These are phyloP conservation scores for Esperia sulphurella DNA, from an alignment of 2,888 invertebrate species.

Conservation along the genomic window DNA sequence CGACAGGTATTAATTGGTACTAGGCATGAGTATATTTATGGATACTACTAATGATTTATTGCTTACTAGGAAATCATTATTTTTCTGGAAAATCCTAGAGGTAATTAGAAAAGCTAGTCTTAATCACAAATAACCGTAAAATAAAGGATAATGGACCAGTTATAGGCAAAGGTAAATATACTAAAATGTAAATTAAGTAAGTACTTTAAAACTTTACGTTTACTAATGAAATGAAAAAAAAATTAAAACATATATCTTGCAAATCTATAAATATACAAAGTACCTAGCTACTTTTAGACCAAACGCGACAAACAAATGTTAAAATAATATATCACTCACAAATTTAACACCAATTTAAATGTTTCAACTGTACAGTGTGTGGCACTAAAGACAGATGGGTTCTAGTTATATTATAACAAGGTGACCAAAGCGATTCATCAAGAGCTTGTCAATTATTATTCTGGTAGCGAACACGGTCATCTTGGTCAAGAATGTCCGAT, in stretches of 20 bases:
- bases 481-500: conserved; percentile 45
- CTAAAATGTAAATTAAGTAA: too few species aligned
- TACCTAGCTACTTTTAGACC: background rate
- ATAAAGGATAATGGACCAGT: too few species aligned
- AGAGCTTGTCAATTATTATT: conserved; percentile 69
- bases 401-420: conserved; percentile 66
- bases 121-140: too few species aligned
- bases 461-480: conserved; percentile 49
- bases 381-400: conserved; percentile 63
- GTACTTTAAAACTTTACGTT: too few species aligned
- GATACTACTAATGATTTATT: background rate
- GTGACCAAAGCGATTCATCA: conserved; percentile 70
- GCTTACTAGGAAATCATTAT: too few species aligned
- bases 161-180: too few species aligned
- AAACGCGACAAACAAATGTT: conserved; percentile 18
- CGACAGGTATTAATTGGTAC: conserved; percentile 11
- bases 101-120: too few species aligned
- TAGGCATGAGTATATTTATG: conserved; percentile 1
- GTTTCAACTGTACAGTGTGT: conserved; percentile 43
- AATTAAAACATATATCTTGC: too few species aligned
- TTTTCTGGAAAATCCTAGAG: too few species aligned
- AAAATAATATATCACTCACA: conserved; percentile 59
- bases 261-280: too few species aligned
- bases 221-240: too few species aligned
- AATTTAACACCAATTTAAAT: conserved; percentile 54